Conservation (phyloP, 2,888 invertebrate genomes). For the Drosophila planitibia region DNA sequence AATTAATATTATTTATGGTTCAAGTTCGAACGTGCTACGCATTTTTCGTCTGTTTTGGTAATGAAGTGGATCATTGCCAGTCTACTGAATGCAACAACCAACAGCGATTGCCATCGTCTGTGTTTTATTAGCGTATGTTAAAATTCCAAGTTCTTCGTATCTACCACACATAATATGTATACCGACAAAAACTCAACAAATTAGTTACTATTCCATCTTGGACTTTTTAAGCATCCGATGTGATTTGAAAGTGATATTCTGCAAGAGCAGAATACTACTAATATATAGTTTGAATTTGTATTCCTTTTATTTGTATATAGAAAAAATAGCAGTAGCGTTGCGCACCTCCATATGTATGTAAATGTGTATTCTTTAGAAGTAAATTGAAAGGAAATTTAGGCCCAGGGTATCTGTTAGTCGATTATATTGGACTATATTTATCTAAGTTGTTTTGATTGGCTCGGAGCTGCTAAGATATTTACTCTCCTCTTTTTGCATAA, state of each 20-base stretch:
- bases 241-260: not conserved
- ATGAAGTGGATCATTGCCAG: conserved; percentile 40
- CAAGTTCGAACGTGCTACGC: conserved; percentile 78
- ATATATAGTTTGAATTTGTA: not conserved
- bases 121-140: conserved; percentile 49
- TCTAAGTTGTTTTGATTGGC: not conserved
- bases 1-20: conserved; percentile 83
- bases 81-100: not conserved
- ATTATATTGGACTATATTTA: not conserved
- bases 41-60: conserved; percentile 57
- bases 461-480: not conserved
- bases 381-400: not conserved
- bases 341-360: not conserved
- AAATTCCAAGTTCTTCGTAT: not conserved
- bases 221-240: not conserved
- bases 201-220: not conserved
- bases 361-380: not conserved
- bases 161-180: not conserved
- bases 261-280: not conserved
- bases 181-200: not conserved
- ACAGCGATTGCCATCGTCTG: not conserved
- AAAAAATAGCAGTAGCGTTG: not conserved
- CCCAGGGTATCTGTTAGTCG: not conserved
- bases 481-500: not conserved
- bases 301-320: not conserved